Conservation (phyloP, 2,797 vertebrate genomes). For the Pampus argenteus region DNA sequence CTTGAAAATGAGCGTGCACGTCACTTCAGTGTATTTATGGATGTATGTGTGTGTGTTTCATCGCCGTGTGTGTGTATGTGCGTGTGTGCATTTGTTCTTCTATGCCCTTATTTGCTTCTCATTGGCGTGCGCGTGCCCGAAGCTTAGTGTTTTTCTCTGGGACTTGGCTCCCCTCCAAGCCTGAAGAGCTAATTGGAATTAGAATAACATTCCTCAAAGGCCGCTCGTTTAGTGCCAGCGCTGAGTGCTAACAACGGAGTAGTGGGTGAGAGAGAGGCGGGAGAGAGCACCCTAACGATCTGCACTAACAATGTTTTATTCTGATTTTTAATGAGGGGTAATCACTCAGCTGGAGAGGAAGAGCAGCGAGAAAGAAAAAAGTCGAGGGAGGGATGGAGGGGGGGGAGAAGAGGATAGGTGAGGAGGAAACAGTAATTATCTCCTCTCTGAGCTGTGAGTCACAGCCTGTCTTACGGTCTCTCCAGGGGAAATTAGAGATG, state of each 20-base stretch:
- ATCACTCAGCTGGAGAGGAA: slow-evolving; percentile 96
- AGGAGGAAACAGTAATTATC: slow-evolving; percentile 81
- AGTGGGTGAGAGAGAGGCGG: slow-evolving; percentile 85
- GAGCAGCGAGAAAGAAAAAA: slow-evolving; percentile 41
- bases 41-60: slow-evolving; percentile 10
- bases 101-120: slow-evolving; percentile 64
- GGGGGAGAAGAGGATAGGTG: slow-evolving; percentile 51
- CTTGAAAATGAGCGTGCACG: slow-evolving; percentile 63
- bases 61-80: slow-evolving; percentile 27
- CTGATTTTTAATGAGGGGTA: slow-evolving; percentile 99
- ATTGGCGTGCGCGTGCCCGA: slow-evolving; percentile 59
- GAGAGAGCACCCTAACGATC: slow-evolving; percentile 95
- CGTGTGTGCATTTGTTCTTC: slow-evolving; percentile 32
- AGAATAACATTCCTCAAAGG: slow-evolving; percentile 99
- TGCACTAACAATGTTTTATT: slow-evolving; percentile 99
- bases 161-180: slow-evolving; percentile 93
- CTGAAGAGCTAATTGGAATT: slow-evolving; percentile 99
- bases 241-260: slow-evolving; percentile 96
- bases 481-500: slow-evolving; percentile 71
- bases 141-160: slow-evolving; percentile 77
- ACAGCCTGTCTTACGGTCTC: slow-evolving; percentile 63
- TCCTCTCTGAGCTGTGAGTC: slow-evolving; percentile 74
- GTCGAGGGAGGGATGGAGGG: slow-evolving; percentile 72
- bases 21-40: slow-evolving; percentile 54
- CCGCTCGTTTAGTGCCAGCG: slow-evolving; percentile 93